A percentile compares a stretch with the other conserved stretches of the same genome.
Conservation (phyloP, 2,113 vertebrate genomes). For the Tachycineta bicolor region DNA sequence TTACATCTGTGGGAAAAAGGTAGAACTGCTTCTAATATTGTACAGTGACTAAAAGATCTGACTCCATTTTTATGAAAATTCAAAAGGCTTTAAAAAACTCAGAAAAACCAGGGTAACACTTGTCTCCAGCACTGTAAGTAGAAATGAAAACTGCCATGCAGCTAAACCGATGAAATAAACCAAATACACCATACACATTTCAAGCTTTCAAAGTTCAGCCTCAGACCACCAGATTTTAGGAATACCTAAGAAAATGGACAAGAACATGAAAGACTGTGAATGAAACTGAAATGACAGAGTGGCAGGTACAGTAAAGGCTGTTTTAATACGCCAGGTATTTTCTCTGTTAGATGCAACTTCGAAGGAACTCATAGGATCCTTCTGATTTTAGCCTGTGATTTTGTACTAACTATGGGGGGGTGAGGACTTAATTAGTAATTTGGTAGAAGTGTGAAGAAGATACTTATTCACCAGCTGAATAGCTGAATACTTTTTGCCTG, state of each 20-base stretch:
- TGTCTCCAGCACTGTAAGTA: background rate
- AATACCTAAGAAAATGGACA: background rate
- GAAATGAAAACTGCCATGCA: background rate
- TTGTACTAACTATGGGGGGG: background rate
- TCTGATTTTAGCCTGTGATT: background rate
- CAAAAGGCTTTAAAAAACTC: too few species aligned
- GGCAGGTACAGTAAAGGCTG: background rate
- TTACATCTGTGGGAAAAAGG: too few species aligned
- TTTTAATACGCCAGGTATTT: background rate
- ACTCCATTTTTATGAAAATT: too few species aligned
- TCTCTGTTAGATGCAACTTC: background rate
- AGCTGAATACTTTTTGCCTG: background rate
- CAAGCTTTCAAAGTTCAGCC: background rate
- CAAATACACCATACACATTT: background rate
- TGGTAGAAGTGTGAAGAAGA: background rate
- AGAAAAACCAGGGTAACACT: background rate
- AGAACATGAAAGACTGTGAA: background rate
- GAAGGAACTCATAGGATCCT: background rate
- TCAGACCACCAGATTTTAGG: background rate
- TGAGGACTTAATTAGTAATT: background rate
- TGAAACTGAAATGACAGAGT: background rate
- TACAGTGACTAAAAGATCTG: too few species aligned
- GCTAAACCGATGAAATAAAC: background rate
- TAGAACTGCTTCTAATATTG: too few species aligned
- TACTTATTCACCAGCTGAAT: background rate